Conservation (phyloP, 2,888 invertebrate genomes). For the Drosophila fulvimacula region DNA sequence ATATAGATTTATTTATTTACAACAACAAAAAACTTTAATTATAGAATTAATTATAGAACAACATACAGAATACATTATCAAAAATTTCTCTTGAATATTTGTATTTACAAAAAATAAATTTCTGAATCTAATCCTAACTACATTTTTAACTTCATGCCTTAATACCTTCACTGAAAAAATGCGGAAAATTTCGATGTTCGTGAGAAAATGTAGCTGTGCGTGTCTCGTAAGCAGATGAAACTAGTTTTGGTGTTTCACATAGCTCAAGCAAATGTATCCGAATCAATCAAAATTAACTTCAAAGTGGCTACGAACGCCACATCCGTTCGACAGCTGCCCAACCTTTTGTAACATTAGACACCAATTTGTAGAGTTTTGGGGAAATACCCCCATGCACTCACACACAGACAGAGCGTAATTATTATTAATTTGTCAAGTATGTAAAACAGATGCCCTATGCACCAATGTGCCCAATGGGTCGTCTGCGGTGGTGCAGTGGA, state of each 20-base stretch:
- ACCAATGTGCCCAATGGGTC: slow-evolving; percentile 41
- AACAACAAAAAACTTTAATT: too few relatives aligned
- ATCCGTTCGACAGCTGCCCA: slow-evolving; percentile 7
- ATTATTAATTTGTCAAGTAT: slow-evolving; percentile 81
- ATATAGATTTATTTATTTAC: too few relatives aligned
- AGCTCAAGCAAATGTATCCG: slow-evolving; percentile 46
- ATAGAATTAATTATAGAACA: too few relatives aligned
- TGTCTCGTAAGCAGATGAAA: slow-evolving; percentile 12
- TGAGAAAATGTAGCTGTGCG: slow-evolving; percentile 24
- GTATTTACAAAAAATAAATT: too few relatives aligned
- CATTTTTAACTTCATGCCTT: too few relatives aligned
- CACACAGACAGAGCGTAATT: slow-evolving; percentile 61
- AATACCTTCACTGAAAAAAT: neutral
- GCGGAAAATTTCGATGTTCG: slow-evolving; percentile 12
- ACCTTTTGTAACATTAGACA: slow-evolving; percentile 34
- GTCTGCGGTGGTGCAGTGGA: neutral
- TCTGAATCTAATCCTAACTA: neutral
- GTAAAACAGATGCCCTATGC: slow-evolving; percentile 75
- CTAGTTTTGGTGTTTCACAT: slow-evolving; percentile 25
- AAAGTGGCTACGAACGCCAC: slow-evolving; percentile 31
- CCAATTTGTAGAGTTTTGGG: slow-evolving; percentile 36
- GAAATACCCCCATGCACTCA: slow-evolving; percentile 38
- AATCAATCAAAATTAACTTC: slow-evolving; percentile 68
- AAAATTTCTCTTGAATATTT: too few relatives aligned
- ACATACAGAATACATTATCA: too few relatives aligned